Evolutionary conservation across 2,888 invertebrate genomes (phyloP).

Genomic region (Cheilosia urbana): DNA sequence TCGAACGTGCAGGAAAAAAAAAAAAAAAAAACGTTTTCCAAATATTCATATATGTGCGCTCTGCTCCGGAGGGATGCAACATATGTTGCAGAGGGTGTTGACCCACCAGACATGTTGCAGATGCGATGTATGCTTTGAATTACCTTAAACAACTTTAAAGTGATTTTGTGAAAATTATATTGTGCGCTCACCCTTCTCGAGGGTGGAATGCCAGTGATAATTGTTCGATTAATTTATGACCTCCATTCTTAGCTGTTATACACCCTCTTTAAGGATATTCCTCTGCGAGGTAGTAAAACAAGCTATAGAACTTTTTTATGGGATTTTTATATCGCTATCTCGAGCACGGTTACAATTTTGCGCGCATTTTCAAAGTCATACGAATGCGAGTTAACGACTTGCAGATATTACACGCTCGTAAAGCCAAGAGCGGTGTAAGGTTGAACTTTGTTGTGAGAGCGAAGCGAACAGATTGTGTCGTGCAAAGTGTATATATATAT

Average conservation of each 20-base stretch:
- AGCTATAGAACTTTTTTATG: slow-evolving; percentile 47
- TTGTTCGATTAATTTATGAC: slow-evolving; percentile 73
- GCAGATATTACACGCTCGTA: slow-evolving; percentile 70
- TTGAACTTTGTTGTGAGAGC: slow-evolving; percentile 49
- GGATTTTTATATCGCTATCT: slow-evolving; percentile 63
- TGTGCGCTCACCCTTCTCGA: slow-evolving; percentile 4
- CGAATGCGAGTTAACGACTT: slow-evolving; percentile 75
- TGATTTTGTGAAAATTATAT: slow-evolving; percentile 8
- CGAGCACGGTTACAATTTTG: slow-evolving; percentile 49
- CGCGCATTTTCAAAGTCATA: slow-evolving; percentile 50
- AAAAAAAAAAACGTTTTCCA: slow-evolving; percentile 1
- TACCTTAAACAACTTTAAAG: slow-evolving; percentile 29
- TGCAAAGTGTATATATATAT: slow-evolving; percentile 29
- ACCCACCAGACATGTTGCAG: slow-evolving; percentile 37
- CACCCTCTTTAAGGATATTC: slow-evolving; percentile 54
- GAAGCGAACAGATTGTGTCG: slow-evolving; percentile 48
- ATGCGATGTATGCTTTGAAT: slow-evolving; percentile 29
- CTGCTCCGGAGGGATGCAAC: slow-evolving; percentile 43
- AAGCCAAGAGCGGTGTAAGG: slow-evolving; percentile 39
- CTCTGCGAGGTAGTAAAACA: slow-evolving; percentile 30
- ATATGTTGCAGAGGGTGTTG: slow-evolving; percentile 55
- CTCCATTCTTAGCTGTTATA: slow-evolving; percentile 33
- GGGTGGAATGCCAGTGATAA: slow-evolving; percentile 57
- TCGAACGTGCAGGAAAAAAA: slow-evolving; percentile 34
- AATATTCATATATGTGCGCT: slow-evolving; percentile 4